These are phyloP conservation scores for Argyrosomus regius DNA, from an alignment of 2,797 vertebrate genomes.

Conservation along the genomic window DNA sequence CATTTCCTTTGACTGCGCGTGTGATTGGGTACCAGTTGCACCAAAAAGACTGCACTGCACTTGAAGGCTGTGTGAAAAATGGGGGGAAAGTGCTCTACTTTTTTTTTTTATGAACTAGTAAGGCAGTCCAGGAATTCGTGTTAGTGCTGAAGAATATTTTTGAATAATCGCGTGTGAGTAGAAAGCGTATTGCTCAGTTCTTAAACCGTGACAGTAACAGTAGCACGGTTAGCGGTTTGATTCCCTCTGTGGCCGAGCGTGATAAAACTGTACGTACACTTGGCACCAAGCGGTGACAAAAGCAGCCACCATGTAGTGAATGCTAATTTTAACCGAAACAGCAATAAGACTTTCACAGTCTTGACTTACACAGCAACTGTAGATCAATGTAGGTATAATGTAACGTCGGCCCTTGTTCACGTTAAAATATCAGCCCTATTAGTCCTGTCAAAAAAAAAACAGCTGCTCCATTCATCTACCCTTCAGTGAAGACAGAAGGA, in stretches of 20 bases:
- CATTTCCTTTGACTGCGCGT: conserved; percentile 56
- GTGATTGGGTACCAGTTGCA: conserved; percentile 47
- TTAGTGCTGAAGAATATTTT: conserved; percentile 66
- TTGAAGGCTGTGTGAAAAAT: conserved; percentile 59
- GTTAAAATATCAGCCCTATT: conserved; percentile 63
- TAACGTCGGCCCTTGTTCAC: conserved; percentile 22
- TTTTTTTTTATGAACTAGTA: conserved; percentile 54
- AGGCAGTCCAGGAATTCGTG: conserved; percentile 56
- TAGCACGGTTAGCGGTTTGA: conserved; percentile 64
- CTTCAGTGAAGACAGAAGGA: conserved; percentile 54
- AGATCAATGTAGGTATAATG: conserved; percentile 48
- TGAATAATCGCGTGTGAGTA: conserved; percentile 66
- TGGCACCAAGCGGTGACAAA: conserved; percentile 44
- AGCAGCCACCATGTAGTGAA: conserved; percentile 39
- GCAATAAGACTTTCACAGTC: conserved; percentile 30
- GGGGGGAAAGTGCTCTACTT: conserved; percentile 50
- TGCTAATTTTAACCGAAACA: conserved; percentile 45
- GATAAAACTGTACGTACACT: conserved; percentile 49
- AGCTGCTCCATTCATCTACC: conserved; percentile 47
- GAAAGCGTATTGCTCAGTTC: conserved; percentile 48
- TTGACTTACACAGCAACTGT: conserved; percentile 22
- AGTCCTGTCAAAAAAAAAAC: conserved; percentile 45
- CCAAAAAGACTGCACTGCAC: conserved; percentile 51
- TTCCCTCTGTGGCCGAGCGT: conserved; percentile 55
- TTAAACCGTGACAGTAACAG: conserved; percentile 64